Conservation (phyloP, 2,797 vertebrate species). For the Aldrovandia affinis region DNA sequence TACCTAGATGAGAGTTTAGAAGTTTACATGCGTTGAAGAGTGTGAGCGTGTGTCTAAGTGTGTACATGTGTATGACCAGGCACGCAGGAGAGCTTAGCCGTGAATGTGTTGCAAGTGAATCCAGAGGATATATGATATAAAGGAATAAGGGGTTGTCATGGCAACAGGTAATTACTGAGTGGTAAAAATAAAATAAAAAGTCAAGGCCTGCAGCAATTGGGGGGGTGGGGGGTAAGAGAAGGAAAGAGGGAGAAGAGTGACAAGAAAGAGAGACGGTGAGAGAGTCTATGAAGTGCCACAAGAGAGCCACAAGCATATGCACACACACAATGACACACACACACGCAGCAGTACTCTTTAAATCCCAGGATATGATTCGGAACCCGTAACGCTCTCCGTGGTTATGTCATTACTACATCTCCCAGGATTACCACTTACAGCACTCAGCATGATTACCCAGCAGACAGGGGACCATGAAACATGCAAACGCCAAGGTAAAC, state of each 20-base stretch:
- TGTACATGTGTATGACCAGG: no score
- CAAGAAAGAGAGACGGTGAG: background rate
- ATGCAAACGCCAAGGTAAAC: conserved; percentile 10
- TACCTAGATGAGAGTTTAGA: conserved; percentile 17
- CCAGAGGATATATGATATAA: conserved; percentile 20
- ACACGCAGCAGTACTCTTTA: background rate
- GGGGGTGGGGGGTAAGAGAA: background rate
- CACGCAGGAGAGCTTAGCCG: background rate
- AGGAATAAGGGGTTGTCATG: conserved; percentile 27
- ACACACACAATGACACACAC: background rate
- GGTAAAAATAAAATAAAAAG: conserved; percentile 12
- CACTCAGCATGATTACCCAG: conserved; percentile 18
- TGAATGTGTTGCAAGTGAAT: background rate
- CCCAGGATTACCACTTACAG: conserved; percentile 13
- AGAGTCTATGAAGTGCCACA: no score
- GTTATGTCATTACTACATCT: background rate
- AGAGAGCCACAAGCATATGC: no score
- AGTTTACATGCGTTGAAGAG: conserved; percentile 21
- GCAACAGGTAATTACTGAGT: conserved; percentile 17
- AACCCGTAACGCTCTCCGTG: background rate
- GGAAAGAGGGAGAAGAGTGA: background rate
- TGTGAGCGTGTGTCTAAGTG: conserved; percentile 1
- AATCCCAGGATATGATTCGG: background rate
- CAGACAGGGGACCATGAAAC: background rate
- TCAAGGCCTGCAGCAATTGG: conserved; percentile 9